These are phyloP conservation scores for Sabatieria punctata DNA, from an alignment of 2,888 invertebrate genomes.

Conservation along the genomic window DNA sequence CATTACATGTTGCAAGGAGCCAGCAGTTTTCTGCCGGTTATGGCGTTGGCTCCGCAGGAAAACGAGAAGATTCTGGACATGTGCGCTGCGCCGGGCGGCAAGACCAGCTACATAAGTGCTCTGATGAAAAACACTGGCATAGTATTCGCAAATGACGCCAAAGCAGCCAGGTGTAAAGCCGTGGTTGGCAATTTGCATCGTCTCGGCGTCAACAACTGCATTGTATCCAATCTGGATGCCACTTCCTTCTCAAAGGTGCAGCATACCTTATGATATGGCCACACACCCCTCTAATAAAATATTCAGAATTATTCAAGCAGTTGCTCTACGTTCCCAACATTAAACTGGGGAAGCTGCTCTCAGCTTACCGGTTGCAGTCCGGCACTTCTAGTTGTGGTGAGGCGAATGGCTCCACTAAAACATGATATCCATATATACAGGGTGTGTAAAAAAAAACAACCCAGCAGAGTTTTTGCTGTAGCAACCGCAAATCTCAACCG, in stretches of 20 bases:
- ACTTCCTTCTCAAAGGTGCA: slow-evolving; percentile 54
- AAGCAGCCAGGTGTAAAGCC: slow-evolving; percentile 61
- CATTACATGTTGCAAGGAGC: slow-evolving; percentile 91
- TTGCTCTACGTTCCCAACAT: no score
- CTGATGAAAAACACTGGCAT: slow-evolving; percentile 96
- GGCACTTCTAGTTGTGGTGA: no score
- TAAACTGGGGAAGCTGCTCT: no score
- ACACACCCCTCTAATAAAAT: no score
- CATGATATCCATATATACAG: no score
- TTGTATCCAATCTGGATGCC: slow-evolving; percentile 76
- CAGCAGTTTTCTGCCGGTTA: slow-evolving; percentile 87
- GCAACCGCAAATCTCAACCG: no score
- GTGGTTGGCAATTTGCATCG: slow-evolving; percentile 91
- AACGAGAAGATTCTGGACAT: slow-evolving; percentile 84
- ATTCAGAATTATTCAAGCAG: slow-evolving; percentile 1
- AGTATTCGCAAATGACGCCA: slow-evolving; percentile 86
- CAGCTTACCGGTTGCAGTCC: no score
- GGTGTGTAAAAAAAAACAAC: no score
- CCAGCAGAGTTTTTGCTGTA: no score
- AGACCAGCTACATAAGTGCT: slow-evolving; percentile 88
- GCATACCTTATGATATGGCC: no score
- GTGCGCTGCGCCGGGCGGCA: slow-evolving; percentile 96
- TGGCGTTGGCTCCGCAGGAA: slow-evolving; percentile 91
- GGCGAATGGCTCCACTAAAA: no score
- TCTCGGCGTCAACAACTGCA: slow-evolving; percentile 78